Percentiles rank a stretch among this genome's conserved stretches.
Evolutionary conservation across 2,113 vertebrate genomes (phyloP).

Genomic region (Etia nguti): DNA sequence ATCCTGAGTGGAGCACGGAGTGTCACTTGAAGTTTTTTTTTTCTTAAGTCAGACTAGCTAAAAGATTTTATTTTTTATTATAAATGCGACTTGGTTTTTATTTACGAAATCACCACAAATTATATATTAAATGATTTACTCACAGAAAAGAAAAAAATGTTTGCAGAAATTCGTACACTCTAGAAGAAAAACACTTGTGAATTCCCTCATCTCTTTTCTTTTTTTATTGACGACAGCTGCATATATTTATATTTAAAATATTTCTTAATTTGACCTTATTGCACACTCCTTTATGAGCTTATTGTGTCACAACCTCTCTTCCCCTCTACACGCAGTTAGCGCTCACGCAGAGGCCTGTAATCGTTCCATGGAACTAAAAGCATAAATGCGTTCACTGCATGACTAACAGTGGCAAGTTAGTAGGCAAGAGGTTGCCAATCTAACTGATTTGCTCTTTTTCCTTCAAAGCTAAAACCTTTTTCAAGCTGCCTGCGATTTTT

Average conservation of each 20-base stretch:
- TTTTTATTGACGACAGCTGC: neutral
- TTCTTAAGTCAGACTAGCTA: neutral
- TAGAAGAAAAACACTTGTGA: neutral
- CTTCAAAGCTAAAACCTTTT: neutral
- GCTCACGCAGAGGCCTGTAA: neutral
- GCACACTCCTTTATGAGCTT: neutral
- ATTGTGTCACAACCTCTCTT: neutral
- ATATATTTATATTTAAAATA: neutral
- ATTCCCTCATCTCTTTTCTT: neutral
- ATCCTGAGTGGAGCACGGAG: slow-evolving; percentile 47
- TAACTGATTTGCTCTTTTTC: neutral
- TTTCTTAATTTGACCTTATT: neutral
- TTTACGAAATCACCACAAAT: neutral
- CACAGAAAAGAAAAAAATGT: neutral
- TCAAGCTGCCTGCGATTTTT: neutral
- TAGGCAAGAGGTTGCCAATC: neutral
- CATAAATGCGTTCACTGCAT: neutral
- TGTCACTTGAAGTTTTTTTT: slow-evolving; percentile 54
- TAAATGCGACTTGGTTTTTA: neutral
- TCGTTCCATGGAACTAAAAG: neutral
- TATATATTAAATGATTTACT: neutral
- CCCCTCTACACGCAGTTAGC: neutral
- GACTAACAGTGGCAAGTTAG: neutral
- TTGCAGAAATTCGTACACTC: neutral
- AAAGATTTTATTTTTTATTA: neutral